Percentiles rank a stretch among this genome's conserved stretches.
Conservation (phyloP, 2,888 invertebrate genomes). For the Campaea margaritaria region DNA sequence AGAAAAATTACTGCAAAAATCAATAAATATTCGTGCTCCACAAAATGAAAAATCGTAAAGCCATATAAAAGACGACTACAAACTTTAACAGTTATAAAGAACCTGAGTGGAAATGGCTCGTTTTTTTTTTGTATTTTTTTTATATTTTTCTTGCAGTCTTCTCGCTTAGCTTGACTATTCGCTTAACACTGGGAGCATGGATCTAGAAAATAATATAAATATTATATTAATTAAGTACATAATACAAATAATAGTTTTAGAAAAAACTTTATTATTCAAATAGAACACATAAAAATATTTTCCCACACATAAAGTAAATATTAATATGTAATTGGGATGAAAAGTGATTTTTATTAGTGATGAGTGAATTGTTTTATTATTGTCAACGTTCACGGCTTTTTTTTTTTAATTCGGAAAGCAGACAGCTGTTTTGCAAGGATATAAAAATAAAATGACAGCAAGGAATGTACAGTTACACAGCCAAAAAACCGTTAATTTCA, state of each 20-base stretch:
- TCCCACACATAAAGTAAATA: neutral
- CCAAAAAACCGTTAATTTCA: conserved; percentile 9
- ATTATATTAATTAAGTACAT: conserved; percentile 20
- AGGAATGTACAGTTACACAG: conserved; percentile 22
- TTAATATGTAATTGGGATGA: neutral
- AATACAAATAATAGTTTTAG: conserved; percentile 1
- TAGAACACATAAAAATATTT: neutral
- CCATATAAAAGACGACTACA: conserved; percentile 56
- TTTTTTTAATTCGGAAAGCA: conserved; percentile 12
- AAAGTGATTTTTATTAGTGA: neutral
- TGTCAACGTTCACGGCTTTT: conserved; percentile 1
- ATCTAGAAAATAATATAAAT: conserved; percentile 82
- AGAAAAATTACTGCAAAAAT: conserved; percentile 30
- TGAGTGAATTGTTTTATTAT: neutral
- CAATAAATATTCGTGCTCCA: conserved; percentile 35
- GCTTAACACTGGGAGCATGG: conserved; percentile 93
- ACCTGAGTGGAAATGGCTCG: conserved; percentile 73
- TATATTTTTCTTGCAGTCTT: conserved; percentile 79
- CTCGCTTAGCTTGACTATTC: conserved; percentile 87
- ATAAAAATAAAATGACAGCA: conserved; percentile 33
- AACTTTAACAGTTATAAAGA: conserved; percentile 69
- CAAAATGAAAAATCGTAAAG: conserved; percentile 43
- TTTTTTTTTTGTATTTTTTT: conserved; percentile 51
- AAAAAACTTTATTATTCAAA: conserved; percentile 1
- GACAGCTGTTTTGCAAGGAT: conserved; percentile 6